phyloP scores from a whole-genome alignment of 2,888 invertebrate species.

The Trissoscelio sp. region DNA sequence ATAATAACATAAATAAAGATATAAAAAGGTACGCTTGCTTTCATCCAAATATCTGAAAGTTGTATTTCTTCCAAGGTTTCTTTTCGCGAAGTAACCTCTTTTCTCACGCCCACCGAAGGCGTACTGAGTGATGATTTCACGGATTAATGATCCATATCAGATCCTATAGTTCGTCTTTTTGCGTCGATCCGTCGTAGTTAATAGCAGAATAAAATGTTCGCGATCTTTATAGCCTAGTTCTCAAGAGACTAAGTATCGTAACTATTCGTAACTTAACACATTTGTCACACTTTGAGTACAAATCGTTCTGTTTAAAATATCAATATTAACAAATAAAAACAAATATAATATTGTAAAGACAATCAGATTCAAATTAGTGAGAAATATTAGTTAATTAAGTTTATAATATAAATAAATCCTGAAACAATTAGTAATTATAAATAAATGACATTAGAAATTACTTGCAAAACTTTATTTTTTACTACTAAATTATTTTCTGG shows the following conservation, averaged over 20 bases:
- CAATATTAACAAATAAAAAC: background rate
- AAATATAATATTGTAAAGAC: too few relatives aligned
- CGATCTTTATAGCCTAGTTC: constrained; percentile 70
- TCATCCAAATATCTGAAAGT: constrained; percentile 45
- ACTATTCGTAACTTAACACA: background rate
- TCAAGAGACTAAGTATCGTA: constrained; percentile 46
- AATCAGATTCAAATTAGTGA: background rate
- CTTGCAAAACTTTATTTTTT: too few relatives aligned
- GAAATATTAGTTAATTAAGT: too few relatives aligned
- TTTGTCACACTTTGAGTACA: constrained; percentile 49
- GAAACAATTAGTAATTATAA: too few relatives aligned
- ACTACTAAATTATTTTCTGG: too few relatives aligned
- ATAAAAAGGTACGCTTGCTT: constrained; percentile 51
- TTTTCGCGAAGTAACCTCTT: constrained; percentile 70
- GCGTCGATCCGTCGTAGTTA: constrained; percentile 56
- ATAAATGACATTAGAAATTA: too few relatives aligned
- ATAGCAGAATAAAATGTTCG: constrained; percentile 59
- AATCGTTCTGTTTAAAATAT: background rate
- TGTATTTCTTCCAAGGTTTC: too few relatives aligned
- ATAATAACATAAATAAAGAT: too few relatives aligned
- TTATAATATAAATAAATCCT: too few relatives aligned
- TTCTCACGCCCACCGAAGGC: constrained; percentile 73
- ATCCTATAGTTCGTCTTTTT: constrained; percentile 68
- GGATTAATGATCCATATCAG: constrained; percentile 74
- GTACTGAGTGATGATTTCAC: constrained; percentile 71